Conservation (phyloP, 2,113 vertebrate species). For the Delphinapterus leucas region DNA sequence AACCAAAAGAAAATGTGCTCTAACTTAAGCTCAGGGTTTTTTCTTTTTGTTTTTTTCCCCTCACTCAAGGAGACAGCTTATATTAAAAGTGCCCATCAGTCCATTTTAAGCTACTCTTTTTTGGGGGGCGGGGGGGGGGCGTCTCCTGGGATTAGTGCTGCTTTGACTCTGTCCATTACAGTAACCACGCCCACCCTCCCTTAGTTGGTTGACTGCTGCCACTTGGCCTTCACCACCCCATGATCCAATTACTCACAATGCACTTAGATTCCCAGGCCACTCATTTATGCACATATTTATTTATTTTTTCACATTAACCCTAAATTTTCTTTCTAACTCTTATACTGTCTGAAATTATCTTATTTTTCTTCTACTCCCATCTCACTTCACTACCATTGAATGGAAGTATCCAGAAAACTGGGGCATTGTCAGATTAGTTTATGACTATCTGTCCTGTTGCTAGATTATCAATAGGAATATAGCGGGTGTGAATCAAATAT, state of each 20-base stretch:
- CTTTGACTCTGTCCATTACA: background rate
- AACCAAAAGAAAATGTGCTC: background rate
- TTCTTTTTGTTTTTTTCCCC: no score
- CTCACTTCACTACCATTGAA: background rate
- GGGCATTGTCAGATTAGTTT: background rate
- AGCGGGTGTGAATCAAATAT: background rate
- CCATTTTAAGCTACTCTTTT: background rate
- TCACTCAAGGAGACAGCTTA: background rate
- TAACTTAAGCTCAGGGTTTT: background rate
- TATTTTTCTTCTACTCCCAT: background rate
- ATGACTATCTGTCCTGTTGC: background rate
- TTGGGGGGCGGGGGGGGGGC: accelerated
- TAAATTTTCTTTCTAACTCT: background rate
- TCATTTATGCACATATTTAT: background rate
- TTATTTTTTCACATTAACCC: background rate
- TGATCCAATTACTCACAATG: background rate
- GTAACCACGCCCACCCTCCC: background rate
- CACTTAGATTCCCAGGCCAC: background rate
- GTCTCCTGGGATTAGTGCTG: background rate
- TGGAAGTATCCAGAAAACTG: background rate
- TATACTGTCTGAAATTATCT: background rate
- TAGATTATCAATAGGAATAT: background rate
- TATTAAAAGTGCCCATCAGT: background rate
- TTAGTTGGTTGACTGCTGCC: no score
- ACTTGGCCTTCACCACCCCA: background rate